Evolutionary conservation across 2,888 invertebrate genomes (phyloP).

Genomic region (Tetrapedia diversipes): DNA sequence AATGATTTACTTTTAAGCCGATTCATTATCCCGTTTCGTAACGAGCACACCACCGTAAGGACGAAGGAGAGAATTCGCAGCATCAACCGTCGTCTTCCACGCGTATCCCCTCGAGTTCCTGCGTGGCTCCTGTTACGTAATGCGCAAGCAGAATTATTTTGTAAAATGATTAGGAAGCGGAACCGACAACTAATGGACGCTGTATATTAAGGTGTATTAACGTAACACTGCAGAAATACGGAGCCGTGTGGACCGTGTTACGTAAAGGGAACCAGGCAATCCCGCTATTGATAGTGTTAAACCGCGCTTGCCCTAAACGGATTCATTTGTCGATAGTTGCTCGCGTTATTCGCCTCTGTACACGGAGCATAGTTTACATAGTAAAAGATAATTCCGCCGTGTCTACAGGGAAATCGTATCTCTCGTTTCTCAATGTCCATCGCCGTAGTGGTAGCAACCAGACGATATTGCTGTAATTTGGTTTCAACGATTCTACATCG

Average conservation of each 20-base stretch:
- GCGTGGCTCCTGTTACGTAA: slow-evolving; percentile 21
- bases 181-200: slow-evolving; percentile 14
- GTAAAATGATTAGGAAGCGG: slow-evolving; percentile 33
- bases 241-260: neutral
- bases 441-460: neutral
- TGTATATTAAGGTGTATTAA: slow-evolving; percentile 18
- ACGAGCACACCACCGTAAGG: slow-evolving; percentile 16
- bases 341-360: neutral
- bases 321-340: neutral
- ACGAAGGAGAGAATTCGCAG: slow-evolving; percentile 1
- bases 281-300: slow-evolving; percentile 16
- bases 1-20: slow-evolving; percentile 6
- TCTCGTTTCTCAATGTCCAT: too few species aligned
- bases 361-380: neutral
- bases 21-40: slow-evolving; percentile 22
- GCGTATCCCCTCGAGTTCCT: slow-evolving; percentile 14
- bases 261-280: slow-evolving; percentile 11
- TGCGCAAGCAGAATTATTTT: slow-evolving; percentile 48
- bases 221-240: slow-evolving; percentile 6
- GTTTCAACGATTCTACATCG: neutral
- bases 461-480: neutral
- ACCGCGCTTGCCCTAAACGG: slow-evolving; percentile 5
- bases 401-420: neutral
- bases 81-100: neutral
- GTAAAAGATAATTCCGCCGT: neutral